phyloP scores from a whole-genome alignment of 2,797 vertebrate species.

The Danio tinwini region DNA sequence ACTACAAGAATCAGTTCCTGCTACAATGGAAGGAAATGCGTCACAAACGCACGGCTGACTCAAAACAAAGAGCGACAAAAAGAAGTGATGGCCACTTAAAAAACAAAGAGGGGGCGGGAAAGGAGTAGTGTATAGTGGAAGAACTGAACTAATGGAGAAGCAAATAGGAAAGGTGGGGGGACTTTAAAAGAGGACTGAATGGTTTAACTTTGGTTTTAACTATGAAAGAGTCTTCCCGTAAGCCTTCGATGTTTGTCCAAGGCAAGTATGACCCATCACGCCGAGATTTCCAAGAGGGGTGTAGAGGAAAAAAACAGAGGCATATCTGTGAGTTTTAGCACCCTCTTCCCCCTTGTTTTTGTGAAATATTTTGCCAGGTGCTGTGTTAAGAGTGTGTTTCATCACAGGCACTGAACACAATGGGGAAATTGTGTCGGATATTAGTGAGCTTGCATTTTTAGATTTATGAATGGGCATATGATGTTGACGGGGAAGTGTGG shows the following conservation, averaged over 20 bases:
- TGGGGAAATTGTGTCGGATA: constrained; percentile 67
- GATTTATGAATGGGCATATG: constrained; percentile 60
- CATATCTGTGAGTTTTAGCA: constrained; percentile 54
- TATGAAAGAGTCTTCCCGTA: constrained; percentile 47
- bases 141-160: constrained; percentile 74
- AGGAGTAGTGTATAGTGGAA: constrained; percentile 74
- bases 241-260: constrained; percentile 60
- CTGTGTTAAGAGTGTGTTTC: constrained; percentile 59
- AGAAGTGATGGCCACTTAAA: constrained; percentile 60
- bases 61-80: constrained; percentile 77
- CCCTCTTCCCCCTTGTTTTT: constrained; percentile 60
- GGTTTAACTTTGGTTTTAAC: constrained; percentile 63
- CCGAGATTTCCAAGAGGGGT: constrained; percentile 56
- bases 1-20: constrained; percentile 72
- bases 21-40: constrained; percentile 85
- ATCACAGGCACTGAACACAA: constrained; percentile 64
- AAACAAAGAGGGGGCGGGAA: constrained; percentile 68
- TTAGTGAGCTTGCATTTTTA: constrained; percentile 62
- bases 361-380: constrained; percentile 52
- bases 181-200: constrained; percentile 65
- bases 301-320: constrained; percentile 64
- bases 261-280: constrained; percentile 63
- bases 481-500: not conserved
- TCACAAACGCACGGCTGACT: constrained; percentile 68
- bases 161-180: constrained; percentile 67